Evolutionary conservation across 2,113 vertebrate genomes (phyloP).

Genomic region (Alces alces): DNA sequence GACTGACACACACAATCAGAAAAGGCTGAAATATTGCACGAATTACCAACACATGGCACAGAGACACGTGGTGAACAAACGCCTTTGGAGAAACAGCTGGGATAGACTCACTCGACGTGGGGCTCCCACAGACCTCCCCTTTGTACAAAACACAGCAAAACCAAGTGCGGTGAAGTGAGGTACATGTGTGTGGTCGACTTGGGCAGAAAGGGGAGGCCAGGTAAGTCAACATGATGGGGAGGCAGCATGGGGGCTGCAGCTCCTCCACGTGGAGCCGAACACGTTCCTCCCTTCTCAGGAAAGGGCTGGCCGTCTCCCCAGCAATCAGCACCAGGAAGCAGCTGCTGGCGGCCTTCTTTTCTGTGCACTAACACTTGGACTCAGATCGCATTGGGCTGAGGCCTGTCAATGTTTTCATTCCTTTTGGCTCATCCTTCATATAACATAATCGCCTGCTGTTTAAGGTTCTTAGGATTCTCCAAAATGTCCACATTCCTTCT

Average conservation of each 20-base stretch:
- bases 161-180: background rate
- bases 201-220: background rate
- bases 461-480: background rate
- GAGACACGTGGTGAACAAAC: background rate
- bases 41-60: background rate
- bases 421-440: too few relatives aligned
- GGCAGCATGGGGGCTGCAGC: background rate
- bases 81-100: background rate
- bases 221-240: background rate
- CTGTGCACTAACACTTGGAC: background rate
- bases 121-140: background rate
- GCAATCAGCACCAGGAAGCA: background rate
- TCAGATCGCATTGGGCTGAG: background rate
- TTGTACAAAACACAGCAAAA: background rate
- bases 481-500: background rate
- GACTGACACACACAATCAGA: background rate
- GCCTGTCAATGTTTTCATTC: background rate
- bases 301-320: background rate
- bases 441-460: background rate
- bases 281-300: background rate
- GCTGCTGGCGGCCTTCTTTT: background rate
- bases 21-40: background rate
- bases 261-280: background rate
- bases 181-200: fast-evolving
- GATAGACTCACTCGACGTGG: background rate